These are phyloP conservation scores for Lasiurus cinereus DNA, from an alignment of 2,113 vertebrate species.

Conservation along the genomic window DNA sequence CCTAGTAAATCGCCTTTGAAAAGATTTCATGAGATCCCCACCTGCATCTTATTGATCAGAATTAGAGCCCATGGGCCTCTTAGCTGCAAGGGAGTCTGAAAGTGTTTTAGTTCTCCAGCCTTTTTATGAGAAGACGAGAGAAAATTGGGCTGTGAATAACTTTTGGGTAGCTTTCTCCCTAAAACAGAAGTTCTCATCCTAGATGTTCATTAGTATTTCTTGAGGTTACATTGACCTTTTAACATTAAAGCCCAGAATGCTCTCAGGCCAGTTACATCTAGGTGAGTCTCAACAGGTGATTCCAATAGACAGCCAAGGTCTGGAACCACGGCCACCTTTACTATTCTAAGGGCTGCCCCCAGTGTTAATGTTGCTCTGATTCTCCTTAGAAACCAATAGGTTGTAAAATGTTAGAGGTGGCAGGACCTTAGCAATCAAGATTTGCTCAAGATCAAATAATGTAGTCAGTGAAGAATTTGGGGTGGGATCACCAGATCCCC, in stretches of 20 bases:
- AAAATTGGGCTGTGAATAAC: not conserved
- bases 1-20: not conserved
- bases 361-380: not conserved
- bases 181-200: not conserved
- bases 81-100: not conserved
- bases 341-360: not conserved
- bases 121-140: slow-evolving; percentile 1
- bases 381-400: not conserved
- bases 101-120: not conserved
- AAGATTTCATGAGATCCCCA: not conserved
- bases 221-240: not conserved
- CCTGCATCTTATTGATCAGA: not conserved
- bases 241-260: not conserved
- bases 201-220: not conserved
- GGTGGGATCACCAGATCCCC: too few species aligned
- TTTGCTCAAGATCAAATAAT: not conserved
- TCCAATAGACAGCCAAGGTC: not conserved
- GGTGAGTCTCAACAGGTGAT: not conserved
- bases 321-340: not conserved
- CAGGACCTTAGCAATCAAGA: not conserved
- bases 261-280: not conserved
- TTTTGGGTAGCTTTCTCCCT: not conserved
- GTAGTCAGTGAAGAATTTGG: not conserved
- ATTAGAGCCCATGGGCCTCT: not conserved
- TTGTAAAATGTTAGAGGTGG: not conserved